phyloP scores from a whole-genome alignment of 1,140 invertebrate species.

The Bacillus rossius region DNA sequence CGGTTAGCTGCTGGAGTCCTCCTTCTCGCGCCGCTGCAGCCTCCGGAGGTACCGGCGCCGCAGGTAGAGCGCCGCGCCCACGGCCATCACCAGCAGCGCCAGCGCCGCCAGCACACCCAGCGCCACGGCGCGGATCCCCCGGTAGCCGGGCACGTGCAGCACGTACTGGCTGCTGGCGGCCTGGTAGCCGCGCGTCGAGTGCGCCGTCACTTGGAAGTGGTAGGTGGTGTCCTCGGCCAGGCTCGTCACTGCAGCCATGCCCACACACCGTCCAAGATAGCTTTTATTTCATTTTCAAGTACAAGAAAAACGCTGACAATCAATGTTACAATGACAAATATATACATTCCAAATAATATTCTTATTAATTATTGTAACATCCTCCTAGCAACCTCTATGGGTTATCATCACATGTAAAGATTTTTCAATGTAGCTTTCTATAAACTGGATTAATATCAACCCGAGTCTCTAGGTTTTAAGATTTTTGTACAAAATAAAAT shows the following conservation, averaged over 20 bases:
- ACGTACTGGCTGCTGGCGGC: conserved; percentile 49
- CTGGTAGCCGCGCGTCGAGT: conserved; percentile 48
- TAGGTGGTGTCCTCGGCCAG: conserved; percentile 59
- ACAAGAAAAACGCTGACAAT: too few relatives aligned
- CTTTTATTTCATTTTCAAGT: too few relatives aligned
- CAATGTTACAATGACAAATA: too few relatives aligned
- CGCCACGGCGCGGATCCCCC: conserved; percentile 52
- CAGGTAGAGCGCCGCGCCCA: conserved; percentile 53
- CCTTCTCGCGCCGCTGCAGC: background rate
- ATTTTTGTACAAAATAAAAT: too few relatives aligned
- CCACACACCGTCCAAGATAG: background rate
- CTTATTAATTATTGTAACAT: too few relatives aligned
- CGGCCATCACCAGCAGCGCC: conserved; percentile 48
- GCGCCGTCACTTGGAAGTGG: conserved; percentile 57
- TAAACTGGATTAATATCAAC: too few relatives aligned
- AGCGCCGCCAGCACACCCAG: conserved; percentile 53
- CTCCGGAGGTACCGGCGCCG: conserved; percentile 22
- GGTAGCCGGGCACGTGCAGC: conserved; percentile 54
- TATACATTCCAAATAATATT: too few relatives aligned
- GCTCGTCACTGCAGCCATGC: conserved; percentile 34
- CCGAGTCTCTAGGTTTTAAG: too few relatives aligned
- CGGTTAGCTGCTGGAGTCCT: background rate
- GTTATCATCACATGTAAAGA: too few relatives aligned
- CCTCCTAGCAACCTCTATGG: too few relatives aligned
- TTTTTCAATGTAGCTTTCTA: too few relatives aligned